phyloP scores from a whole-genome alignment of 2,888 invertebrate genomes.

The Perithous albicinctus region DNA sequence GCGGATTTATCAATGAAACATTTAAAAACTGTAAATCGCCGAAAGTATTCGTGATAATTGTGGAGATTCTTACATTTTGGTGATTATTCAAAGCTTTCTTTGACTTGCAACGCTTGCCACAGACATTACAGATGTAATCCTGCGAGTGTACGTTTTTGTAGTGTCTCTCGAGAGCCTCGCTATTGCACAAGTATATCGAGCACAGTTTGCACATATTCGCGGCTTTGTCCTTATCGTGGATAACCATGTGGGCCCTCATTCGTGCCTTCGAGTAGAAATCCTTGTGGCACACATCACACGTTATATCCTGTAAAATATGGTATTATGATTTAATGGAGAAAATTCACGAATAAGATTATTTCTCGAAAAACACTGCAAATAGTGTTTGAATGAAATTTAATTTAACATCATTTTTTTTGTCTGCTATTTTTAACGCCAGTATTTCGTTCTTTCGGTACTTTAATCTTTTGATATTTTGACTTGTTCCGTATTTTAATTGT shows the following conservation, averaged over 20 bases:
- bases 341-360: background rate
- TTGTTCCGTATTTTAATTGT: too few relatives aligned
- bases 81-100: slow-evolving; percentile 79
- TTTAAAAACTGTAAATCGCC: background rate
- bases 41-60: background rate
- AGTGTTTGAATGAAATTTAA: too few relatives aligned
- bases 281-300: slow-evolving; percentile 76
- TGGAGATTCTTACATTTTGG: slow-evolving; percentile 73
- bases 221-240: slow-evolving; percentile 77
- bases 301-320: slow-evolving; percentile 73
- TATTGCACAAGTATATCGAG: slow-evolving; percentile 76
- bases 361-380: too few relatives aligned
- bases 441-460: too few relatives aligned
- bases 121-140: slow-evolving; percentile 76
- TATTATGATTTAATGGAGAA: background rate
- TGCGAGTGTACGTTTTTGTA: slow-evolving; percentile 74
- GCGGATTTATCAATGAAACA: background rate
- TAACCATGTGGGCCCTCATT: slow-evolving; percentile 77
- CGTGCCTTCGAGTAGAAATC: slow-evolving; percentile 77
- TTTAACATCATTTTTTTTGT: too few relatives aligned
- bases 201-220: slow-evolving; percentile 76
- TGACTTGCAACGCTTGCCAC: slow-evolving; percentile 75
- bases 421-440: too few relatives aligned
- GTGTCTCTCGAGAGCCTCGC: slow-evolving; percentile 74
- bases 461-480: too few relatives aligned